Base-by-base conservation (phyloP, 2,113 vertebrate species). In the Gyps fulvus region DNA sequence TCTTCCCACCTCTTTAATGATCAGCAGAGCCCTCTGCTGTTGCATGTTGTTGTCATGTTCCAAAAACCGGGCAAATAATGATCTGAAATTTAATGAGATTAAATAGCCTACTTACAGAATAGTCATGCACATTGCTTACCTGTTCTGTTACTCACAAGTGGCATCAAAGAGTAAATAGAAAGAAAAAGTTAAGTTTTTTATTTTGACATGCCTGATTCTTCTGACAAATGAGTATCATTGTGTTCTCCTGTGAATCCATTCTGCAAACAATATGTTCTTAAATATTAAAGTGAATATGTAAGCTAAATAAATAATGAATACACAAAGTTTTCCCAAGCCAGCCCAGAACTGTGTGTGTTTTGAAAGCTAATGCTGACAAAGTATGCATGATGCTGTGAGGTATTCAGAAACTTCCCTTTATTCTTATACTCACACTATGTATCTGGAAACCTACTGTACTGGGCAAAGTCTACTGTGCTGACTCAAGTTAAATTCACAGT, bases 401-500 rank as follows among this genome's bases (percentile, higher is more conserved):
- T 55, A 65, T 63, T 82, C 59, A 69, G 47, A 66, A 82, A 78
- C 45, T 61, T 76, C 65, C 47, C 40, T 93, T 95, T 85, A 82
- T 86, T 96, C 74, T 67, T 76, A 85, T 11, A 65, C 47, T 94
- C 72, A 76, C 45, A 40, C 36, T 81, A 16, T 22, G 40, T 71
- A 66, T 72, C 43, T 94, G 70, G 65, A 92, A 94, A 80, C 38
- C 31, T 49, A 72, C 62, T 15, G 27, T 54, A 94, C 23, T 22
- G 70, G 54, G 77, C 45, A 83, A 91, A 87, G 74, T 77, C 87
- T 91, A 72, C 83, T 80, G 72, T 63, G 83, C 85, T 63, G 73
- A 94, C 67, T 91, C 63, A 92, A 96, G 93, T 83, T 90, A 87
- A 90, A 92, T 87, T 94, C 94, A 92, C 91, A 95, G 93, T 62